Percentiles rank a stretch among this genome's conserved stretches.
Evolutionary conservation across 1,140 invertebrate genomes (phyloP).

Genomic region (Fopius arisanus): DNA sequence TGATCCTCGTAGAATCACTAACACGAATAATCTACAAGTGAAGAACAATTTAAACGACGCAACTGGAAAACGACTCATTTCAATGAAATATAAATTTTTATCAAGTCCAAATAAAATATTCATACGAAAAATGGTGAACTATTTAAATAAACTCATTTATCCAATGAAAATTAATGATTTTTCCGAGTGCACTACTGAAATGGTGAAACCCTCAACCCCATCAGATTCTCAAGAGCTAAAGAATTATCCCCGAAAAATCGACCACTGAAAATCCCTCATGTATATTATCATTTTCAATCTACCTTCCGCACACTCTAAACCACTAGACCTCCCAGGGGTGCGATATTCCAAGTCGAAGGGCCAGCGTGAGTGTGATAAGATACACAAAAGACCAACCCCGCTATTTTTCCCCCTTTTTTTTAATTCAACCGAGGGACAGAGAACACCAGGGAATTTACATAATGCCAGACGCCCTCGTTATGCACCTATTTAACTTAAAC

Average conservation of each 20-base stretch:
- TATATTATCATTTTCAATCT: background rate
- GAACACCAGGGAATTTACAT: conserved; percentile 51
- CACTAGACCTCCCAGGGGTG: conserved; percentile 6
- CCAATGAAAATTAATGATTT: too few relatives aligned
- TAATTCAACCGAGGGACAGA: background rate
- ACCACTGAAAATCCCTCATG: background rate
- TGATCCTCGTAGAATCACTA: too few relatives aligned
- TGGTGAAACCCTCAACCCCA: too few relatives aligned
- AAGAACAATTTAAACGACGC: too few relatives aligned
- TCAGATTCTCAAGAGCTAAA: background rate
- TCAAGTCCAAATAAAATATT: too few relatives aligned
- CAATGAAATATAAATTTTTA: too few relatives aligned
- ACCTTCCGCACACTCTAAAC: background rate
- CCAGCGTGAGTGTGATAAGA: conserved; percentile 46
- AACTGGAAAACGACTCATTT: too few relatives aligned
- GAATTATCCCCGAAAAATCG: background rate
- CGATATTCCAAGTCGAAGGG: conserved; percentile 1
- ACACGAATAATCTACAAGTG: too few relatives aligned
- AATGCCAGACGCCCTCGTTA: conserved; percentile 57
- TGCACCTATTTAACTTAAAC: conserved; percentile 54
- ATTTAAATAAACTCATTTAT: too few relatives aligned
- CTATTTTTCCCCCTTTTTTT: background rate
- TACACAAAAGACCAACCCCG: conserved; percentile 28
- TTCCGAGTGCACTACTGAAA: too few relatives aligned
- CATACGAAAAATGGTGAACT: too few relatives aligned